Conservation (phyloP, 1,140 invertebrate genomes). For the Anastrepha obliqua region DNA sequence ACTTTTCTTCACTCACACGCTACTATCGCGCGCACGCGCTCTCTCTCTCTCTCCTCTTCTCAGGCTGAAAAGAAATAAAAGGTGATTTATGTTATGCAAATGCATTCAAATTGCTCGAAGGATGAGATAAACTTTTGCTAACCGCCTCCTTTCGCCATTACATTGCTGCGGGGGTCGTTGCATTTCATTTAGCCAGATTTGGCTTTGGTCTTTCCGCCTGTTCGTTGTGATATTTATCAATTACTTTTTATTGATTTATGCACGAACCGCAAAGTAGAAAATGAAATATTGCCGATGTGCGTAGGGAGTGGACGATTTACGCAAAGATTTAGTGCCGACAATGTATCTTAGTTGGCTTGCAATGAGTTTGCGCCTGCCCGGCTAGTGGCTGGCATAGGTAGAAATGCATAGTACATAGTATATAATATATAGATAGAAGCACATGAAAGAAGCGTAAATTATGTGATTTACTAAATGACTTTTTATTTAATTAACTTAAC, state of each 20-base stretch:
- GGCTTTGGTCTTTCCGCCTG: constrained; percentile 44
- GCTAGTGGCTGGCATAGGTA: too few species aligned
- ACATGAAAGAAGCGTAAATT: background rate
- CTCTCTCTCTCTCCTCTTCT: background rate
- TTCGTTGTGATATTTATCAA: constrained; percentile 44
- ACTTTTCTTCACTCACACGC: background rate
- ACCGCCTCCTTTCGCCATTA: background rate
- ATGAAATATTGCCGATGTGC: constrained; percentile 32
- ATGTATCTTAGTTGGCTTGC: background rate
- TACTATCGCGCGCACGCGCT: too few species aligned
- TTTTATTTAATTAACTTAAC: background rate
- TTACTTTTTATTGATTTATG: constrained; percentile 52
- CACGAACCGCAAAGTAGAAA: background rate
- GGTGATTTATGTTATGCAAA: constrained; percentile 53
- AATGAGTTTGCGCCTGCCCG: too few species aligned
- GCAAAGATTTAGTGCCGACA: constrained; percentile 16
- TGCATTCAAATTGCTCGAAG: constrained; percentile 40
- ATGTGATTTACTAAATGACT: constrained; percentile 21
- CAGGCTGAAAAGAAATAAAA: background rate
- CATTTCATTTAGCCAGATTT: constrained; percentile 29
- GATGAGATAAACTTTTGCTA: constrained; percentile 32
- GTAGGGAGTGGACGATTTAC: constrained; percentile 35
- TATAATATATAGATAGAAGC: background rate
- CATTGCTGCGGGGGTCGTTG: constrained; percentile 9
- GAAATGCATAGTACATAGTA: too few species aligned